Percentiles rank a stretch among this genome's conserved stretches.
Conservation (phyloP, 2,888 invertebrate species). For the Lamproptera curius region DNA sequence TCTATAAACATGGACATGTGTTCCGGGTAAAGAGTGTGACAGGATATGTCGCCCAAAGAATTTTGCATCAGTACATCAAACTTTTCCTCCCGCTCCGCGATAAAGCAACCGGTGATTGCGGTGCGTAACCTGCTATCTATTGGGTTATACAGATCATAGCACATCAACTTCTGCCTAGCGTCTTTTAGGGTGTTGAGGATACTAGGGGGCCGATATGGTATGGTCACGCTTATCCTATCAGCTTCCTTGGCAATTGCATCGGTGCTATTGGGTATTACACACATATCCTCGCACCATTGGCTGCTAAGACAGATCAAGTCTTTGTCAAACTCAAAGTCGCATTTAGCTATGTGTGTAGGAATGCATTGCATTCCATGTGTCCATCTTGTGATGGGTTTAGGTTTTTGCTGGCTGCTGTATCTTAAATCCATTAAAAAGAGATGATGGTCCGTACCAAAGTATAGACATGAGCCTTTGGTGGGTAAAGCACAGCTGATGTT, state of each 20-base stretch:
- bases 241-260: constrained; percentile 37
- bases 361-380: constrained; percentile 74
- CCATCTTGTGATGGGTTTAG: constrained; percentile 70
- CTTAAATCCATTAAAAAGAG: constrained; percentile 58
- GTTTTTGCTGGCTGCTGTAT: constrained; percentile 35
- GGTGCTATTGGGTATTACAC: constrained; percentile 52
- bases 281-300: constrained; percentile 66
- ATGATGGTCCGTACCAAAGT: constrained; percentile 58
- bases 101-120: constrained; percentile 47
- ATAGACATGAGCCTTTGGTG: constrained; percentile 45
- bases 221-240: constrained; percentile 39
- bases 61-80: constrained; percentile 56
- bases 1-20: constrained; percentile 49
- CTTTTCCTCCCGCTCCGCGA: constrained; percentile 47
- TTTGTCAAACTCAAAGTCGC: constrained; percentile 50
- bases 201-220: constrained; percentile 61
- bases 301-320: constrained; percentile 58
- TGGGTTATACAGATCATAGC: constrained; percentile 49
- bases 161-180: constrained; percentile 47
- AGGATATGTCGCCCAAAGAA: constrained; percentile 61
- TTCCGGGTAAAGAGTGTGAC: constrained; percentile 50
- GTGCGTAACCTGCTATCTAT: constrained; percentile 49
- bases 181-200: constrained; percentile 46
- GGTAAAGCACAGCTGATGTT: constrained; percentile 49
- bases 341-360: constrained; percentile 60